A percentile compares a stretch with the other conserved stretches of the same genome.
Conservation (phyloP, 2,888 invertebrate species). For the Brenthis ino region DNA sequence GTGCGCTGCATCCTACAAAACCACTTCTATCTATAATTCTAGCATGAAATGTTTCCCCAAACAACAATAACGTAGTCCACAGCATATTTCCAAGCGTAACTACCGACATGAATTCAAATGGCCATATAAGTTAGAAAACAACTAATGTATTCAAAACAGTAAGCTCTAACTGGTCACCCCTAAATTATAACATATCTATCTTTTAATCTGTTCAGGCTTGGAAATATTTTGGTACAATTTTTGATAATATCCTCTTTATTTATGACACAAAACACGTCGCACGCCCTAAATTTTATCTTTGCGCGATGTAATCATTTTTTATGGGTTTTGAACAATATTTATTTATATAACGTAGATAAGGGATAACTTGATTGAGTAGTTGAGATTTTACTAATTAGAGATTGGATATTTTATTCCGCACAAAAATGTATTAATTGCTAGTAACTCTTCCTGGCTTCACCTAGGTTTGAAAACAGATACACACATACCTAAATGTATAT, state of each 20-base stretch:
- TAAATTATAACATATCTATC: slow-evolving; percentile 30
- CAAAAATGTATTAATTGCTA: too few species aligned
- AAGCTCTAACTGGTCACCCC: slow-evolving; percentile 30
- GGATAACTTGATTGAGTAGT: neutral
- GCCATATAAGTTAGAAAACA: slow-evolving; percentile 37
- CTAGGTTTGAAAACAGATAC: too few species aligned
- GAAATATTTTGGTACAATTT: slow-evolving; percentile 14
- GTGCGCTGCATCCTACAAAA: slow-evolving; percentile 13
- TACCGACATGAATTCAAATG: slow-evolving; percentile 39
- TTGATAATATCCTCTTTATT: slow-evolving; percentile 15
- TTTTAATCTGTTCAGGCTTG: slow-evolving; percentile 18
- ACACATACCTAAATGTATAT: too few species aligned
- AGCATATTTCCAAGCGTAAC: slow-evolving; percentile 39
- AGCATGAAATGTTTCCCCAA: slow-evolving; percentile 34
- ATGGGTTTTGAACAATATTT: slow-evolving; percentile 5
- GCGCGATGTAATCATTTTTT: slow-evolving; percentile 18
- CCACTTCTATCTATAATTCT: slow-evolving; percentile 27
- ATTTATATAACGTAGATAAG: neutral
- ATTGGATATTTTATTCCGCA: neutral
- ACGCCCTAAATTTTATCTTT: slow-evolving; percentile 12
- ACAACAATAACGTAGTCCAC: slow-evolving; percentile 38
- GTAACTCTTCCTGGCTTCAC: too few species aligned
- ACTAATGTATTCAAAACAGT: slow-evolving; percentile 37
- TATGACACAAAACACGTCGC: slow-evolving; percentile 12
- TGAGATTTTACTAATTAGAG: slow-evolving; percentile 1